These are phyloP conservation scores for Malurus melanocephalus DNA, from an alignment of 2,113 vertebrate genomes.

Conservation along the genomic window DNA sequence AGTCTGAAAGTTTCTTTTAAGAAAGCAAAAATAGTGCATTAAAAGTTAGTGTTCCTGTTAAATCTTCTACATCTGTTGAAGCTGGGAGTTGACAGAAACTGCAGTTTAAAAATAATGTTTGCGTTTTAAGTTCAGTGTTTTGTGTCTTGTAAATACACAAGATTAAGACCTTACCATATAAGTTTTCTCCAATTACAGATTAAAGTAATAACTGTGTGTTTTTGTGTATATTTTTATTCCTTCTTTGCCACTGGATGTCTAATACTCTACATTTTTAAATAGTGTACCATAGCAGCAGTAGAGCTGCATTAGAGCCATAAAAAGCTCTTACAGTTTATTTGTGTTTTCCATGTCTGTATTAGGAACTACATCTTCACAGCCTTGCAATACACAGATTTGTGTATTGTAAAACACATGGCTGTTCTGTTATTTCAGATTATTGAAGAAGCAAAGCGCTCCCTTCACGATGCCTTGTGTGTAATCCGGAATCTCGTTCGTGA, in stretches of 20 bases:
- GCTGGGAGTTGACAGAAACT: neutral
- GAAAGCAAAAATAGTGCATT: neutral
- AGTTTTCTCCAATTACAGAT: neutral
- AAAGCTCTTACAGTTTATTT: neutral
- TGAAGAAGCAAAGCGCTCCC: conserved; percentile 94
- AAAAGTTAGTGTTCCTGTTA: neutral
- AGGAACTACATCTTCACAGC: neutral
- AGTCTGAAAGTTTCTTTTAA: neutral
- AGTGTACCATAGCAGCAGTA: neutral
- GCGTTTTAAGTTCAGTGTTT: neutral
- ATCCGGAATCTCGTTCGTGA: conserved; percentile 94
- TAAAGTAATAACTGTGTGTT: neutral
- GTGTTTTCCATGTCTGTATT: neutral
- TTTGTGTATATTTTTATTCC: neutral
- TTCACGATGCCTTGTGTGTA: conserved; percentile 94
- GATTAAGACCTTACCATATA: neutral
- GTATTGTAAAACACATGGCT: fast-evolving
- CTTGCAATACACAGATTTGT: neutral
- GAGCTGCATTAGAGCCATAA: neutral
- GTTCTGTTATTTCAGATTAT: conserved; percentile 78
- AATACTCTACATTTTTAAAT: neutral
- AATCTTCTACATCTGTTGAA: neutral
- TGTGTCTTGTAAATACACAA: neutral
- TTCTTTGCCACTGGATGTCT: neutral
- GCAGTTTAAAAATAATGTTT: neutral